Base-by-base conservation (phyloP, 2,797 vertebrate genomes). In the Dryobates pubescens region DNA sequence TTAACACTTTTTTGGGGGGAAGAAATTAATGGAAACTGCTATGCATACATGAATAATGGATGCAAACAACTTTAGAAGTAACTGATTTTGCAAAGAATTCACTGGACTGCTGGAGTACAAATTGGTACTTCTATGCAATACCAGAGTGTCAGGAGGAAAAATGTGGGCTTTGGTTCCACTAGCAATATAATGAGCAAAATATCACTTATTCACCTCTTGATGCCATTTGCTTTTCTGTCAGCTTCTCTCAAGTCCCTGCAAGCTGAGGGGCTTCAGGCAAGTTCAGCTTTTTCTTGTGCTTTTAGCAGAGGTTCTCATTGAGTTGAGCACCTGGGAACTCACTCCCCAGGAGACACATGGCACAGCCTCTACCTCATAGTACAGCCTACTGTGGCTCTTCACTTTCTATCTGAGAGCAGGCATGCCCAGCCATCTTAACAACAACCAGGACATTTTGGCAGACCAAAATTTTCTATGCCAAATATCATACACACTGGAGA, bases 81-180 rank as follows among this genome's bases (percentile, higher is more conserved):
- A 77, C 10, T 74, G 11, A 57, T 74, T 92, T 88, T 86, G 32
- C 30, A 72, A 91, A 83, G 45, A 89, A 77, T 57, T 34, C 13
- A 81, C n/a, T 30, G 11, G 14, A 69, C 51, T 43, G 2, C 22
- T 65, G 54, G 32, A 64, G 20, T 12, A 62, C 15, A 65, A 92
- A 62, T 32, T 79, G 15, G 2, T 67, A 58, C 56, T 81, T 56
- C 5, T 27, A 36, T 23, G 34, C 24, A 78, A 6, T 41, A 62
- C 6, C 41, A 73, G 17, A 41, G 11, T 15, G 62, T n/a, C 22
- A 67, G 57, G 20, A 72, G 15, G 18, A 17, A 72, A 81, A 86
- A 62, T 26, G 10, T 23, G 2, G 16, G 12, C 3, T 76, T 89
- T 82, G 45, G 8, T 51, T 73, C 13, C 17, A 24, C 29, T 45